Conservation (phyloP, 2,797 vertebrate species). For the Decapterus maruadsi region DNA sequence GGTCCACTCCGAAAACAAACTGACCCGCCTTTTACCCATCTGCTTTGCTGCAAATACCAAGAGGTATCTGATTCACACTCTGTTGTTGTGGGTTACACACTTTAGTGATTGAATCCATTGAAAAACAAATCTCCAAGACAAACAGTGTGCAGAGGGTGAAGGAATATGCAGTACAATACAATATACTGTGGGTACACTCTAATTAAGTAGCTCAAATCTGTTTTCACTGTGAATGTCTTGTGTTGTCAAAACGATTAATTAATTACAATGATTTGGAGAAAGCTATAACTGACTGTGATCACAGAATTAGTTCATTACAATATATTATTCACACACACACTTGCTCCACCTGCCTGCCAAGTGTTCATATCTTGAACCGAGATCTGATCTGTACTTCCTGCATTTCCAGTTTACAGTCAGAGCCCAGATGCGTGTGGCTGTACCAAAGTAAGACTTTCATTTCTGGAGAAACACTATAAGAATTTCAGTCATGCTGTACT, state of each 20-base stretch:
- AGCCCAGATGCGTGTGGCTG: conserved; percentile 82
- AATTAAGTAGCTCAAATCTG: no score
- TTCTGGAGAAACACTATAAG: not conserved
- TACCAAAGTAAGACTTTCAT: conserved; percentile 79
- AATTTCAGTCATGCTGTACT: conserved; percentile 11
- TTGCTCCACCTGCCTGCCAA: not conserved
- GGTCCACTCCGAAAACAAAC: conserved; percentile 72
- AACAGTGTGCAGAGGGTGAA: not conserved
- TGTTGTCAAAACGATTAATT: no score
- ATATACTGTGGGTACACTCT: not conserved
- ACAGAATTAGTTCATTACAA: not conserved
- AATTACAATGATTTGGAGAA: no score
- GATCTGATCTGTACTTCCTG: conserved; percentile 44
- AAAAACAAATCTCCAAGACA: not conserved
- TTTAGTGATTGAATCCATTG: not conserved
- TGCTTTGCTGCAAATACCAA: conserved; percentile 81
- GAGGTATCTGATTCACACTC: conserved; percentile 58
- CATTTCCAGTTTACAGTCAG: conserved; percentile 82
- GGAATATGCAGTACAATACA: not conserved
- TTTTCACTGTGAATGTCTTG: no score
- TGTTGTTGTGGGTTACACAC: not conserved
- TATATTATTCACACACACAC: not conserved
- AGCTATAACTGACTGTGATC: not conserved
- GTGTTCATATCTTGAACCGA: not conserved
- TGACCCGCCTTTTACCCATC: conserved; percentile 73